phyloP scores from a whole-genome alignment of 2,888 invertebrate species.

The Melinaea marsaeus region DNA sequence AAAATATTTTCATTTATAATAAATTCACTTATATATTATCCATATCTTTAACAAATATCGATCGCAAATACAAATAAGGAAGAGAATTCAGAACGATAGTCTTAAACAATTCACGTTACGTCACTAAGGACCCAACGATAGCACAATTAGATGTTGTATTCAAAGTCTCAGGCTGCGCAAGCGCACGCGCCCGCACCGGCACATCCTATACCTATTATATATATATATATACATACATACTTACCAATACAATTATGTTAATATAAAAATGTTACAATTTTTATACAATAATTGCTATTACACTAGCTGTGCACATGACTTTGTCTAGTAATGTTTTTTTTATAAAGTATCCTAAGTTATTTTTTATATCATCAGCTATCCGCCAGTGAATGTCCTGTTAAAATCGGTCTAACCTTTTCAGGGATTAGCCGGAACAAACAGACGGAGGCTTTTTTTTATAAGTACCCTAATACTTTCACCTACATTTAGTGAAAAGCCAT shows the following conservation, averaged over 20 bases:
- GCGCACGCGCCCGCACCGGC: slow-evolving; percentile 38
- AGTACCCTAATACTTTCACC: no score
- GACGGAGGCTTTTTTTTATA: background rate
- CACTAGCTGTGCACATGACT: no score
- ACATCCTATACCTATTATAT: slow-evolving; percentile 14
- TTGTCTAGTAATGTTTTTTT: no score
- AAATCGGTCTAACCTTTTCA: no score
- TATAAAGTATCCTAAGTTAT: no score
- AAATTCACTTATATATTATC: background rate
- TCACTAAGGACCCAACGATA: slow-evolving; percentile 52
- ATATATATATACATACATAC: no score
- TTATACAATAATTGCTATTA: slow-evolving; percentile 10
- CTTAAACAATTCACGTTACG: slow-evolving; percentile 29
- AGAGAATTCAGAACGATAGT: slow-evolving; percentile 1
- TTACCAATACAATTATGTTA: no score
- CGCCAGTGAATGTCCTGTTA: no score
- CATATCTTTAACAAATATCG: slow-evolving; percentile 18
- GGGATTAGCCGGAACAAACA: no score
- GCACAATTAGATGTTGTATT: slow-evolving; percentile 58
- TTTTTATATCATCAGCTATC: no score
- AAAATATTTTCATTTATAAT: no score
- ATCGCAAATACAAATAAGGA: slow-evolving; percentile 4
- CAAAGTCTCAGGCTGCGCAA: slow-evolving; percentile 47
- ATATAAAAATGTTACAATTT: slow-evolving; percentile 15
- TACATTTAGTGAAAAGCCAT: no score